A percentile compares a stretch with the other conserved stretches of the same genome.
phyloP scores from a whole-genome alignment of 2,888 invertebrate species.

The Drosophila tripunctata region DNA sequence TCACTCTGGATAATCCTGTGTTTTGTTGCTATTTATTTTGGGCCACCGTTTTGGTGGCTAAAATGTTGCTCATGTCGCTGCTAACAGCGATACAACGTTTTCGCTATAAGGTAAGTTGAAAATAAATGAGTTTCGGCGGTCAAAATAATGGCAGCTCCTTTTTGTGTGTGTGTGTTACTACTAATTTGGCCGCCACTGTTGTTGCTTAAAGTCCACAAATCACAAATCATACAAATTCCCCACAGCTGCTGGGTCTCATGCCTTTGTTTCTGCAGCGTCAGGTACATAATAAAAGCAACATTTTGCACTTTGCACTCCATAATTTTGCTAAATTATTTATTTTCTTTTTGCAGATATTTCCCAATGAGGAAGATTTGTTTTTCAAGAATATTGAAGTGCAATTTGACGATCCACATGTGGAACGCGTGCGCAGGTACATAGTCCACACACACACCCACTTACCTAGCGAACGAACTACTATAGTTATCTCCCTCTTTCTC shows the following conservation, averaged over 20 bases:
- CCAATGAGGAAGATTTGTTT: constrained; percentile 85
- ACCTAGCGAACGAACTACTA: too few relatives aligned
- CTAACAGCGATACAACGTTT: constrained; percentile 84
- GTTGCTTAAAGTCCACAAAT: constrained; percentile 11
- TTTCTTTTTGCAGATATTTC: constrained; percentile 84
- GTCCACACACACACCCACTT: neutral
- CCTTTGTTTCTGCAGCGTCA: constrained; percentile 66
- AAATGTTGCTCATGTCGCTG: constrained; percentile 84
- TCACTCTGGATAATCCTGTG: constrained; percentile 82
- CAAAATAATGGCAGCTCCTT: too few relatives aligned
- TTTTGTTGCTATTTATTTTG: constrained; percentile 84
- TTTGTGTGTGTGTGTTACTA: too few relatives aligned
- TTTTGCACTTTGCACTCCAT: neutral
- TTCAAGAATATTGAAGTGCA: constrained; percentile 81
- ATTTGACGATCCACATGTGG: constrained; percentile 84
- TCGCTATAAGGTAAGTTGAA: constrained; percentile 81
- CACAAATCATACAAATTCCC: constrained; percentile 63
- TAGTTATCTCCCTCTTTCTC: neutral
- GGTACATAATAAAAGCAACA: constrained; percentile 48
- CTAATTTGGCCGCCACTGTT: too few relatives aligned
- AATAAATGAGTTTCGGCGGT: too few relatives aligned
- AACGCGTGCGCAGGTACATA: constrained; percentile 84
- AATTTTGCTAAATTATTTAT: neutral
- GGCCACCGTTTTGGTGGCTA: constrained; percentile 82
- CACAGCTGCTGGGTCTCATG: constrained; percentile 71